Base-by-base conservation (phyloP, 2,797 vertebrate species). In the Gymnoscopelus braueri region DNA sequence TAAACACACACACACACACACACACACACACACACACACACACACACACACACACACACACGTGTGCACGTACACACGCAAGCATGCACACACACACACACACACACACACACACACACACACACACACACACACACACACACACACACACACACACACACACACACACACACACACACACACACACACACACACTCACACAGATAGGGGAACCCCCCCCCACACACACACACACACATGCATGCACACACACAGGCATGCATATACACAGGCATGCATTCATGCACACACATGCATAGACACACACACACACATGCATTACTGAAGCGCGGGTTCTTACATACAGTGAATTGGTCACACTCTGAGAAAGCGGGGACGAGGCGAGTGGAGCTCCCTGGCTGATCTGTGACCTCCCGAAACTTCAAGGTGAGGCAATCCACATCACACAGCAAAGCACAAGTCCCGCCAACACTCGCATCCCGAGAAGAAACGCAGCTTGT, bases 271-370 rank as follows among this genome's bases (percentile, higher is more conserved):
- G 26, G 26, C 2, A 3, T 29, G 26, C 1, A 29, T 29, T 29
- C 39, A 44, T 1, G 1, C 39, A 44, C 39, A 3, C 39, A 44
- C 39, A 3, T 7, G 9, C 39, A 10, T 26, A 56, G 26, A 52
- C 61, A 63, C 4, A 65, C 19, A 57, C 65, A 69, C 55, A 48
- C 23, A 69, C 56, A 50, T 50, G 59, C 13, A 78, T 15, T 6
- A 66, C 65, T 24, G 56, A 72, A 44, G 35, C 56, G 75, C 80
- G 60, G 67, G 67, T 50, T 79, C 85, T 88, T 92, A 90, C 85
- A 68, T 63, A 50, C 55, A 48, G 44, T 24, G 63, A 72, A 80
- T 66, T 63, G 72, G 67, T 67, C 66, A 66, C 29, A 7, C 19
- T 80, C 76, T 72, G 49, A 65, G 52, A 60, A 55, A 68, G 60